Base-by-base conservation (phyloP, 2,797 vertebrate genomes). In the Spinibarbus caldwelli region DNA sequence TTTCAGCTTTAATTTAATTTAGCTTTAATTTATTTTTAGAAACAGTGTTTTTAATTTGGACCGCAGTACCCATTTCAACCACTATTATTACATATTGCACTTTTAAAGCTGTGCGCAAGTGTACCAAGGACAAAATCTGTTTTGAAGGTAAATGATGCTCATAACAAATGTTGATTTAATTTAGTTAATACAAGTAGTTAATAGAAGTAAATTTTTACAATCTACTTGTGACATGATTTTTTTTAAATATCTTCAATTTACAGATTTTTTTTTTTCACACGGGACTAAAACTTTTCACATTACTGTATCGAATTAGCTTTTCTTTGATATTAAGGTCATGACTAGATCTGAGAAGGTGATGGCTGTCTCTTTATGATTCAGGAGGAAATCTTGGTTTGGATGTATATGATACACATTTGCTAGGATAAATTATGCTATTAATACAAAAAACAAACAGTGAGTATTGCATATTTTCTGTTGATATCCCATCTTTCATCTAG, bases 281-380 rank as follows among this genome's bases (percentile, higher is more conserved):
- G 19, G 11, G n/a, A n/a, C 10, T 11, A 59, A 59, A 59, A 4
- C 1, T 26, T 12, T 26, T 59, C n/a, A 59, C 26, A 62, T 29
- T 62, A 29, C 26, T 29, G 12, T 62, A 62, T 54, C 52, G 2
- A 54, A 54, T 54, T 10, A 41, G 9, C 38, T 41, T 41, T 41
- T 41, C 38, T 9, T 23, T 41, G 43, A 64, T 49, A 17, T 19
- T 52, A 59, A 29, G 31, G 4, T 84, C n/a, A 43, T 84, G 49
- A 77, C 31, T 17, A 17, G 59, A 17, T 71, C 67, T 78, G 54
- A 52, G 67, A 85, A 73, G 45, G 43, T 43, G 59, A 73, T 34
- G 70, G 59, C 38, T 1, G 47, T 67, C 34, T 29, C 38, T 73
- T 41, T 38, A 83, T 41, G 1, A 49, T 64, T 73, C 23, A 23